Evolutionary conservation across 2,113 vertebrate species (phyloP).

Genomic region (Xerus inauris): DNA sequence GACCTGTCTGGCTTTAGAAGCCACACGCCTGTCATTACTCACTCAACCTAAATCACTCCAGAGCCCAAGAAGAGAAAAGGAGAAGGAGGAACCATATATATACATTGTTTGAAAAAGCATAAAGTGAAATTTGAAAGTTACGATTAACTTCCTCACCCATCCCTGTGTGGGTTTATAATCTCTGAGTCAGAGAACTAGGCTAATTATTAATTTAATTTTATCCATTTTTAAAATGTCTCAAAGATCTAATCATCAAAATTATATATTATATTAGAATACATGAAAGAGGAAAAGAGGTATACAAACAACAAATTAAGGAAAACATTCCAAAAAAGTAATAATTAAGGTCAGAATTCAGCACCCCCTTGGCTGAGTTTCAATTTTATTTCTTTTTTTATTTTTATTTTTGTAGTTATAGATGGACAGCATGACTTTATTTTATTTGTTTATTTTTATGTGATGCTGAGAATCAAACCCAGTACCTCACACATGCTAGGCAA

Average conservation of each 20-base stretch:
- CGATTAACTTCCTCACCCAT: background rate
- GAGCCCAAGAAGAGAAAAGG: background rate
- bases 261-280: background rate
- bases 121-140: conserved; percentile 51
- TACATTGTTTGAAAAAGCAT: background rate
- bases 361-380: background rate
- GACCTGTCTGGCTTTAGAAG: background rate
- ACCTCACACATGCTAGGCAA: too few relatives aligned
- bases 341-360: conserved; percentile 30
- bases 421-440: too few relatives aligned
- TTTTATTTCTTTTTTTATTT: background rate
- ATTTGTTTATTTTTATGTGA: too few relatives aligned
- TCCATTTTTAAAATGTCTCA: conserved; percentile 24
- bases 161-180: conserved; percentile 5
- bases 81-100: background rate
- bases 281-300: background rate
- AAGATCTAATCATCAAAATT: background rate
- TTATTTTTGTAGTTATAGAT: too few relatives aligned
- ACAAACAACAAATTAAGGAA: conserved; percentile 7
- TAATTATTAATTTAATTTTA: conserved; percentile 58
- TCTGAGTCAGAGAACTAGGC: background rate
- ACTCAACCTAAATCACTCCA: background rate
- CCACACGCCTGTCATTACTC: background rate
- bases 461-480: too few relatives aligned
- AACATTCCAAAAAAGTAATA: background rate